Evolutionary conservation across 2,888 invertebrate genomes (phyloP).

Genomic region (Melanchra persicariae): DNA sequence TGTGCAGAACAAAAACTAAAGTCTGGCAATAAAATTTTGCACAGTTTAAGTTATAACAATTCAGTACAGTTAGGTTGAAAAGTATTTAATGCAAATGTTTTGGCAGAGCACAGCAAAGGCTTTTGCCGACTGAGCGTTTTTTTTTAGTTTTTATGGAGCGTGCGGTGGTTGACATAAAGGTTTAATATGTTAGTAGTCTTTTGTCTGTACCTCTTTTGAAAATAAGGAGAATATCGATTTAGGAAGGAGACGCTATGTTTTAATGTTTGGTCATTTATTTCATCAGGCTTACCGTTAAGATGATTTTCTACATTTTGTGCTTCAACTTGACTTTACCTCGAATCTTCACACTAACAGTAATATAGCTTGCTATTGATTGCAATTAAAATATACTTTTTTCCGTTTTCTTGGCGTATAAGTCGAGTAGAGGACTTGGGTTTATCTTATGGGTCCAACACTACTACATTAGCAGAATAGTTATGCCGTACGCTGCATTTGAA

Average conservation of each 20-base stretch:
- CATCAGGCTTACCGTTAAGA: not conserved
- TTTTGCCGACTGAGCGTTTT: slow-evolving; percentile 32
- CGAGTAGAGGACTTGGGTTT: too few species aligned
- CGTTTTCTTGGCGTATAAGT: too few species aligned
- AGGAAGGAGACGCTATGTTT: not conserved
- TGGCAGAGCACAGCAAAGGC: slow-evolving; percentile 46
- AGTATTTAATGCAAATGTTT: slow-evolving; percentile 54
- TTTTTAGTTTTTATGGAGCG: slow-evolving; percentile 20
- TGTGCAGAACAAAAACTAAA: slow-evolving; percentile 47
- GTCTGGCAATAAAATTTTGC: slow-evolving; percentile 65
- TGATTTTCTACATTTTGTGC: too few species aligned
- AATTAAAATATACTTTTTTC: too few species aligned
- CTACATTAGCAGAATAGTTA: too few species aligned
- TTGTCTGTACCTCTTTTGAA: slow-evolving; percentile 5
- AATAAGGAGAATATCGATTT: not conserved
- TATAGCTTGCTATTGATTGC: too few species aligned
- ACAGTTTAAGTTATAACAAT: slow-evolving; percentile 62
- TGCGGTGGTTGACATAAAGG: slow-evolving; percentile 28
- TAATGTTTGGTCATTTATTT: not conserved
- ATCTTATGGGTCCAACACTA: too few species aligned
- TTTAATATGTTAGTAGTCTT: not conserved
- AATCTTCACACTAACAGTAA: too few species aligned
- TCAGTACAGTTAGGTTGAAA: slow-evolving; percentile 68
- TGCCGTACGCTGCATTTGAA: too few species aligned
- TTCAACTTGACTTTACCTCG: too few species aligned